Percentiles rank a stretch among this genome's conserved stretches.
These are phyloP conservation scores for Agrochola circellaris DNA, from an alignment of 2,888 invertebrate genomes.

Conservation along the genomic window DNA sequence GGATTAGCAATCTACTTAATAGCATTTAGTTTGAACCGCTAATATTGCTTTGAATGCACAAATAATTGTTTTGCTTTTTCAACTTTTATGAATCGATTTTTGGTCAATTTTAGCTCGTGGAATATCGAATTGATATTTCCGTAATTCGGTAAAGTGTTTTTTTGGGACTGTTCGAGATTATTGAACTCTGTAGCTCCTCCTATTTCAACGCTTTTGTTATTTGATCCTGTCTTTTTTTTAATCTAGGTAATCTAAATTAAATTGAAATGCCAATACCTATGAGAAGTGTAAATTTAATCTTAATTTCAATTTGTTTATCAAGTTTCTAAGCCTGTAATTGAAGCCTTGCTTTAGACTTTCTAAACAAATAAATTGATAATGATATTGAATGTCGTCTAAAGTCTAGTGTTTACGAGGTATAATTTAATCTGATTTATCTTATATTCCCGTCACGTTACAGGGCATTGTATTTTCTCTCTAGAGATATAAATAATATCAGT, in stretches of 20 bases:
- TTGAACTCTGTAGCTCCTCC: neutral
- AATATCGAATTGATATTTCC: neutral
- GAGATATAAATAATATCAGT: conserved; percentile 25
- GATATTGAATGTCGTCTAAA: conserved; percentile 47
- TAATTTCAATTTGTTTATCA: conserved; percentile 30
- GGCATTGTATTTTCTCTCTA: conserved; percentile 48
- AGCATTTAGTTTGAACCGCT: conserved; percentile 10
- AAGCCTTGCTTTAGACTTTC: conserved; percentile 37
- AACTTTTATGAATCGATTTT: conserved; percentile 2
- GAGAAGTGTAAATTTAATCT: neutral
- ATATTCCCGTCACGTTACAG: conserved; percentile 41
- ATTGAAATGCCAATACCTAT: neutral
- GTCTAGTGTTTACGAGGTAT: conserved; percentile 40
- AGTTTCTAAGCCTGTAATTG: conserved; percentile 39
- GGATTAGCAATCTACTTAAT: conserved; percentile 32
- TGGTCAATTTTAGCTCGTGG: neutral
- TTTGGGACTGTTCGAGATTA: neutral
- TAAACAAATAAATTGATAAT: conserved; percentile 35
- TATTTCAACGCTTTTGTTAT: neutral
- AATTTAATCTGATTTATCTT: conserved; percentile 59
- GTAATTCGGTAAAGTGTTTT: neutral
- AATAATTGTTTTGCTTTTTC: conserved; percentile 2
- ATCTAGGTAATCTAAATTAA: conserved; percentile 1
- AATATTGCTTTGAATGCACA: conserved; percentile 20
- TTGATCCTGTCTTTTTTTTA: neutral